Evolutionary conservation across 2,113 vertebrate species (phyloP).

Genomic region (Alectura lathami): DNA sequence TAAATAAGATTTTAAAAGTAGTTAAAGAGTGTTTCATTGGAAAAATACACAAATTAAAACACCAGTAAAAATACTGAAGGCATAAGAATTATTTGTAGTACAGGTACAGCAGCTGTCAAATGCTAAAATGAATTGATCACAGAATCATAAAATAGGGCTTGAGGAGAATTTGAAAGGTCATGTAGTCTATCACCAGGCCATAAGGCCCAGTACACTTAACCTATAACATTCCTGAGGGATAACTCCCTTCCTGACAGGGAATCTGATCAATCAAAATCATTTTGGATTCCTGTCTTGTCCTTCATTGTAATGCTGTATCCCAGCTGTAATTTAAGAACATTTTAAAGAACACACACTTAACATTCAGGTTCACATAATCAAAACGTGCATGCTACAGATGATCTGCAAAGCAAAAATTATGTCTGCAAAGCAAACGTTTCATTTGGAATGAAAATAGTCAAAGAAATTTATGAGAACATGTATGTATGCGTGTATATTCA

Average conservation of each 20-base stretch:
- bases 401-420: neutral
- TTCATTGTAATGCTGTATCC: neutral
- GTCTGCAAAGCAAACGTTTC: neutral
- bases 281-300: neutral
- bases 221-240: slow-evolving; percentile 3
- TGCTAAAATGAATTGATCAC: slow-evolving; percentile 34
- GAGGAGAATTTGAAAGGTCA: slow-evolving; percentile 46
- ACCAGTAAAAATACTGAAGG: neutral
- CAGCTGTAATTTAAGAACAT: neutral
- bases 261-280: neutral
- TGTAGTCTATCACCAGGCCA: slow-evolving; percentile 42
- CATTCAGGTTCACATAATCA: neutral
- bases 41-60: neutral
- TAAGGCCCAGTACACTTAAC: slow-evolving; percentile 48
- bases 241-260: neutral
- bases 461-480: neutral
- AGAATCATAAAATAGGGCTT: slow-evolving; percentile 3
- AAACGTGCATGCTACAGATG: neutral
- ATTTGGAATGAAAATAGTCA: neutral
- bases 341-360: neutral
- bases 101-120: neutral
- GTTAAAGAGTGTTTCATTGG: neutral
- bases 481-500: neutral
- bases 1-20: neutral
- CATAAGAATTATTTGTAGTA: neutral